phyloP scores from a whole-genome alignment of 1,140 invertebrate genomes.

The Penaeus vannamei region DNA sequence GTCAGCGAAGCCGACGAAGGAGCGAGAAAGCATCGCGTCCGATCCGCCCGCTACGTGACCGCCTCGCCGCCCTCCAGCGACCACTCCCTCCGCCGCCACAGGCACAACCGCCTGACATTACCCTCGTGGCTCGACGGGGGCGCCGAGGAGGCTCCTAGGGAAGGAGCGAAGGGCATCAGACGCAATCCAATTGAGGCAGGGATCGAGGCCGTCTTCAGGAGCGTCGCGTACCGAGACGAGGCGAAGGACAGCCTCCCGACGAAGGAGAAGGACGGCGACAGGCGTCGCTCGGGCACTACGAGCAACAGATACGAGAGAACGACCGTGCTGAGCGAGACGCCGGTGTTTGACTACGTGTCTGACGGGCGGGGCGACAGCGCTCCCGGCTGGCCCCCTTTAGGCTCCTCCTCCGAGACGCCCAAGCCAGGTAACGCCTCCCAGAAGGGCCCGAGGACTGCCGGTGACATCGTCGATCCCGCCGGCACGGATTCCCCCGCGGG shows the following conservation, averaged over 20 bases:
- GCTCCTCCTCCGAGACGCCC: not conserved
- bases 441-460: not conserved
- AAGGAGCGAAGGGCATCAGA: not conserved
- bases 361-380: not conserved
- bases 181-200: conserved; percentile 34
- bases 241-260: not conserved
- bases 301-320: conserved; percentile 50
- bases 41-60: no score
- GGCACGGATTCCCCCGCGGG: not conserved
- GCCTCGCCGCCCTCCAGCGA: no score
- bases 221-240: conserved; percentile 40
- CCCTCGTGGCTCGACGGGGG: not conserved
- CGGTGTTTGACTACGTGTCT: conserved; percentile 39
- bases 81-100: no score
- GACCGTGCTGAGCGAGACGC: conserved; percentile 42
- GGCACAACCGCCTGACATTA: not conserved
- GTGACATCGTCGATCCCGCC: no score
- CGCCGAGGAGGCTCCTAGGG: not conserved
- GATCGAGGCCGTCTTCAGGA: conserved; percentile 48
- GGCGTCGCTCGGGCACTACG: not conserved
- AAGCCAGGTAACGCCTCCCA: no score
- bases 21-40: no score
- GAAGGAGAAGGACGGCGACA: not conserved
- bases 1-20: no score
- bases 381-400: not conserved